Evolutionary conservation across 2,113 vertebrate species (phyloP).

Genomic region (Rhombomys opimus): DNA sequence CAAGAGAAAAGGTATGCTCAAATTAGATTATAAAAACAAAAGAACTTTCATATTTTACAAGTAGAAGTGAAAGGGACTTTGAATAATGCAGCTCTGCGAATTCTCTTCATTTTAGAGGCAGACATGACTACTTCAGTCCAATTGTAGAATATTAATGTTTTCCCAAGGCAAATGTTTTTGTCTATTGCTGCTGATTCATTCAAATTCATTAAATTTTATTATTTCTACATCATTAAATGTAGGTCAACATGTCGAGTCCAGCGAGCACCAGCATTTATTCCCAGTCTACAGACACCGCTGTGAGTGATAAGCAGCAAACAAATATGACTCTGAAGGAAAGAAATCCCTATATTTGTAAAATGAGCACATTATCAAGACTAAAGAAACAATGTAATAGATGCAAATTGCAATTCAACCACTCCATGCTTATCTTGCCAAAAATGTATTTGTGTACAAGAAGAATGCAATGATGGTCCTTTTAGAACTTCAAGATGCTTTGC

Average conservation of each 20-base stretch:
- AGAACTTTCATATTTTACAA: constrained; percentile 52
- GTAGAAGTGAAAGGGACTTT: constrained; percentile 30
- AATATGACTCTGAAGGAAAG: background rate
- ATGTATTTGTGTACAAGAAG: background rate
- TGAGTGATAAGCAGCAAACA: constrained; percentile 65
- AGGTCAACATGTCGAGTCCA: constrained; percentile 82
- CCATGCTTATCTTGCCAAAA: constrained; percentile 9
- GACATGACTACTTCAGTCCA: constrained; percentile 23
- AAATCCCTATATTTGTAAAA: constrained; percentile 53
- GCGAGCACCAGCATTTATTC: constrained; percentile 70
- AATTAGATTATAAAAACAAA: constrained; percentile 47
- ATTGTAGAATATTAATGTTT: constrained; percentile 61
- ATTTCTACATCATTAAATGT: constrained; percentile 85
- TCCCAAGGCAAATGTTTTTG: constrained; percentile 57
- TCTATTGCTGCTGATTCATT: constrained; percentile 43
- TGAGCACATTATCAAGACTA: constrained; percentile 18
- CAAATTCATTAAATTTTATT: constrained; percentile 82
- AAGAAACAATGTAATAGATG: constrained; percentile 28
- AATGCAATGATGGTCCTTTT: constrained; percentile 36
- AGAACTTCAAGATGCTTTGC: constrained; percentile 31
- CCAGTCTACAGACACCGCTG: constrained; percentile 66
- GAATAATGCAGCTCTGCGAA: constrained; percentile 21
- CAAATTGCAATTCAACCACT: background rate
- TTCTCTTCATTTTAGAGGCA: constrained; percentile 55
- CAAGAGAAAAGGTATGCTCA: background rate